Evolutionary conservation across 2,113 vertebrate genomes (phyloP).

Genomic region (Sakesphorus luctuosus): DNA sequence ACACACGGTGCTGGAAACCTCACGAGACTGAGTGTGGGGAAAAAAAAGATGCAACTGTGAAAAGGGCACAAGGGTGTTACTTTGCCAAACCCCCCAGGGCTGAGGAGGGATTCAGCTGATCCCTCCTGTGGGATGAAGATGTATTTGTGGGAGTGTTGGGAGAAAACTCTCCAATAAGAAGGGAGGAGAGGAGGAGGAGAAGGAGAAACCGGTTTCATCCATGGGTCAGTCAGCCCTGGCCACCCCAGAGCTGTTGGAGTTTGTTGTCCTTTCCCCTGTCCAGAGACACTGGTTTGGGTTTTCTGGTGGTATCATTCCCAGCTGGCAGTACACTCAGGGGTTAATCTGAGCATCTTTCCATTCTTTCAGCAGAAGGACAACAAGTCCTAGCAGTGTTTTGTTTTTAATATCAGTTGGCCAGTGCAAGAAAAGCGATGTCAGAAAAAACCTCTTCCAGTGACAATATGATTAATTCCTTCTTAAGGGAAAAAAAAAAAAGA

Average conservation of each 20-base stretch:
- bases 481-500: neutral
- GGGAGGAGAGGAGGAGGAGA: neutral
- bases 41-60: neutral
- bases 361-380: neutral
- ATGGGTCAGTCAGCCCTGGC: neutral
- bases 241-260: neutral
- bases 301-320: neutral
- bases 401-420: slow-evolving; percentile 6
- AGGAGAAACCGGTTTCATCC: neutral
- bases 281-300: neutral
- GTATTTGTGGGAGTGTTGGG: neutral
- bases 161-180: neutral
- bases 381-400: slow-evolving; percentile 11
- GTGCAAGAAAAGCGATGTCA: slow-evolving; percentile 6
- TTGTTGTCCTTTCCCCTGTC: neutral
- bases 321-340: neutral
- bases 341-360: neutral
- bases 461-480: slow-evolving; percentile 57
- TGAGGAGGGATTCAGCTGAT: neutral
- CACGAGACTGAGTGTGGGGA: neutral
- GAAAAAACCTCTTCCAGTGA: slow-evolving; percentile 28
- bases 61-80: neutral
- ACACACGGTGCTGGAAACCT: fast-evolving
- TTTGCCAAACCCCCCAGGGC: neutral
- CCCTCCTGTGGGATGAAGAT: neutral